These are phyloP conservation scores for Drosophila kohkoa DNA, from an alignment of 1,140 invertebrate genomes.

Conservation along the genomic window DNA sequence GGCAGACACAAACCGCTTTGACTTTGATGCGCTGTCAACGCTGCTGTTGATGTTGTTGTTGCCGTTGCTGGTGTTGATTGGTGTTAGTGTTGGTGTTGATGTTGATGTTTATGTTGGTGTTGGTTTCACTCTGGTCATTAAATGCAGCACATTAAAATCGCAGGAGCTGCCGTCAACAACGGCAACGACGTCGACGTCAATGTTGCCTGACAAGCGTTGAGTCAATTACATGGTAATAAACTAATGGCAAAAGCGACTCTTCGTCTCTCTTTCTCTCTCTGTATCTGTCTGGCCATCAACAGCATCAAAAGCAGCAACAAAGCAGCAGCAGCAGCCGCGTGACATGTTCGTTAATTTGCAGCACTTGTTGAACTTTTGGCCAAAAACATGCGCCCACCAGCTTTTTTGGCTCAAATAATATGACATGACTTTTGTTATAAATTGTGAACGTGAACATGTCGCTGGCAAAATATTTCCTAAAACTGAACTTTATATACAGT, in stretches of 20 bases:
- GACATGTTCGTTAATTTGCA: conserved; percentile 66
- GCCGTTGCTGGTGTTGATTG: conserved; percentile 26
- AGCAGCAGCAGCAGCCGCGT: conserved; percentile 44
- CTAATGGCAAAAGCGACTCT: conserved; percentile 66
- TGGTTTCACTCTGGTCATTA: conserved; percentile 62
- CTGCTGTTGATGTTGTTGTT: conserved; percentile 25
- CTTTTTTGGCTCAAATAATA: conserved; percentile 39
- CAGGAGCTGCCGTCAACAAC: conserved; percentile 52
- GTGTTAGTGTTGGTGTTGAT: conserved; percentile 15
- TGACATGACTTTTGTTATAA: conserved; percentile 26
- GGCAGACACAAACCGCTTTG: conserved; percentile 58
- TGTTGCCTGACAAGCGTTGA: conserved; percentile 73
- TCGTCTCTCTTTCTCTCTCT: conserved; percentile 3
- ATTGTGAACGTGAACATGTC: conserved; percentile 10
- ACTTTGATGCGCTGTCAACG: conserved; percentile 74
- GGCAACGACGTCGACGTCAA: conserved; percentile 23
- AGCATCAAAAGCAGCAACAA: conserved; percentile 42
- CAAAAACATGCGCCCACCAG: conserved; percentile 30
- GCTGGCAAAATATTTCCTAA: background rate
- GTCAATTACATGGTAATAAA: conserved; percentile 83
- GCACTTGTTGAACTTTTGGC: conserved; percentile 75
- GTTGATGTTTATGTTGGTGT: conserved; percentile 41
- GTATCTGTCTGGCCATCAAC: conserved; percentile 18
- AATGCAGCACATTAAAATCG: conserved; percentile 80
- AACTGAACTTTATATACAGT: background rate